Evolutionary conservation across 2,113 vertebrate species (phyloP).

Genomic region (Carettochelys insculpta): DNA sequence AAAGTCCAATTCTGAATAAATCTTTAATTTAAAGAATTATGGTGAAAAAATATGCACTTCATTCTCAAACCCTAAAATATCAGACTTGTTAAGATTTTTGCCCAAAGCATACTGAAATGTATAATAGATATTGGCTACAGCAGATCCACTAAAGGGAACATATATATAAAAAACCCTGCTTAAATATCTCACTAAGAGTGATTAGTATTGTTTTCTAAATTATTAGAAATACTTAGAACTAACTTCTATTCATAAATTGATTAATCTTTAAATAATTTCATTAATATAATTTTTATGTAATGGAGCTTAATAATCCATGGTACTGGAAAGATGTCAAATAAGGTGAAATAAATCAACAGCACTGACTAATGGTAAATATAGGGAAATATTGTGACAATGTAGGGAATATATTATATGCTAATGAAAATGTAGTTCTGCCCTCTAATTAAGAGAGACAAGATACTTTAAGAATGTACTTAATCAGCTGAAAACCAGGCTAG

Average conservation of each 20-base stretch:
- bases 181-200: conserved; percentile 33
- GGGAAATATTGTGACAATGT: too few relatives aligned
- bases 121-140: neutral
- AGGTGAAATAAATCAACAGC: neutral
- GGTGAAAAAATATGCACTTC: neutral
- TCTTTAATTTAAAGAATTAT: conserved; percentile 31
- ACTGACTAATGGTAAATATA: conserved; percentile 38
- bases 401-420: neutral
- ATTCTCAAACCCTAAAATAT: conserved; percentile 1
- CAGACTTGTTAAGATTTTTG: neutral
- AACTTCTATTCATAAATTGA: neutral
- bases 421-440: neutral
- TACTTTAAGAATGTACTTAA: neutral
- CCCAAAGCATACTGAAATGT: conserved; percentile 25
- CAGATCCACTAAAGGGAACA: neutral
- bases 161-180: conserved; percentile 29
- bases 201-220: neutral
- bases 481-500: neutral
- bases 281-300: neutral
- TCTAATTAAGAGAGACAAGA: neutral
- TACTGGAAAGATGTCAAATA: conserved; percentile 25
- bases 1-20: conserved; percentile 33
- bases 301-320: conserved; percentile 9
- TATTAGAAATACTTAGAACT: neutral
- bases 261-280: neutral